Base-by-base conservation (phyloP, 2,888 invertebrate genomes). In the Blera fallax region DNA sequence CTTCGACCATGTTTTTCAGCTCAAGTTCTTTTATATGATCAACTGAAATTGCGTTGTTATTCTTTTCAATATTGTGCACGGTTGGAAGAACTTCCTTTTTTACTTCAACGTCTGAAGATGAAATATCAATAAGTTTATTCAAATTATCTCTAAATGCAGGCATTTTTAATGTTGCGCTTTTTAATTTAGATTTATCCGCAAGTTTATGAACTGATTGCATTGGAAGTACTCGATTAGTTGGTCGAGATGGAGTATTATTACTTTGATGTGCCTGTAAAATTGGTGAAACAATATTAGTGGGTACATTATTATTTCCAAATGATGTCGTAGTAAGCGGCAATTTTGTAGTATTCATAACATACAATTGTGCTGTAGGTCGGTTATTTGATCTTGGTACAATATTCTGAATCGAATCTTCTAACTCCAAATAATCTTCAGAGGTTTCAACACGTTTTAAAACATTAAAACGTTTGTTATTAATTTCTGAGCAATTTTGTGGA, bases 181-280 rank as follows among this genome's bases (percentile, higher is more conserved):
- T 70, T 70, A 85, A 16, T 69, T 88, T 7, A 91, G 89, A 56
- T 89, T 90, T 58, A 4, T 85, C 74, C n/a, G 21, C 2, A 18
- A 48, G 73, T 45, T 94, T 94, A 88, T 94, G 93, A 69, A 94
- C 94, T 85, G 96, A 95, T 89, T 96, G 96, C 94, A 96, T 95
- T 8, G 96, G 96, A 64, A 96, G 90, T 1, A 96, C 96, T 85
- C 96, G 93, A 90, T 96, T 96, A 93, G 96, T 96, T 48, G 96
- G 96, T 78, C 96, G 93, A 91, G 93, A 93, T 73, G 69, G 11
- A 34, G 87, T 87, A 50, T 84, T 87, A 70, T 87, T 79, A 72
- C 58, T 48, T 92, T 48, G 91, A 90, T 24, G 90, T 89, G 58
- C 89, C 92, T 94, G 94, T 54, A 93, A 93, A 69, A 95, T 94